phyloP scores from a whole-genome alignment of 2,113 vertebrate species.

The Vulpes lagopus region DNA sequence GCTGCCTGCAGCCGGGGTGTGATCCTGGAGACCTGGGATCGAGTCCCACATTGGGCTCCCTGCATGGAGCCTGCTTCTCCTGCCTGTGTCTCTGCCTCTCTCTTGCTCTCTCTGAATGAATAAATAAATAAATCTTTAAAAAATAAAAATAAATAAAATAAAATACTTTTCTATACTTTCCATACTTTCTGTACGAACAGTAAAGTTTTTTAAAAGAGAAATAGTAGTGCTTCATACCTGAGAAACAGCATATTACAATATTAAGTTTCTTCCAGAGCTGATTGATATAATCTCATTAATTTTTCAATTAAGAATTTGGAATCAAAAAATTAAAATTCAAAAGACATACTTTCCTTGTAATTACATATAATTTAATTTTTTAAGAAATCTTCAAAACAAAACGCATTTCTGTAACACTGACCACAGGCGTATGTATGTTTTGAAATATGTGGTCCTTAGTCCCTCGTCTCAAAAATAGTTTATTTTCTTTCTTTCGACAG shows the following conservation, averaged over 20 bases:
- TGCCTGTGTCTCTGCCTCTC: no score
- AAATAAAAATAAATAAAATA: neutral
- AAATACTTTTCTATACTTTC: neutral
- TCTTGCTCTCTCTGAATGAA: no score
- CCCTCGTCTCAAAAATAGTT: neutral
- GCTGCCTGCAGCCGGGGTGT: no score
- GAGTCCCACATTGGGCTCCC: no score
- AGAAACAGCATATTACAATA: neutral
- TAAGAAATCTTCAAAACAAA: neutral
- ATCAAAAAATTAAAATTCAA: neutral
- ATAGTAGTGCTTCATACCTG: neutral
- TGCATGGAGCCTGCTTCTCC: no score
- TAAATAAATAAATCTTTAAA: no score
- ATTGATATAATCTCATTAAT: neutral
- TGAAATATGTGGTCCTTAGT: neutral
- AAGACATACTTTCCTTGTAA: neutral
- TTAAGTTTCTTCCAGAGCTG: neutral
- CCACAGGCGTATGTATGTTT: neutral
- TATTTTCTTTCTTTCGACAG: neutral
- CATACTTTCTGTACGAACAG: neutral
- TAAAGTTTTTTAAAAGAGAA: neutral
- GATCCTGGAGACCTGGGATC: no score
- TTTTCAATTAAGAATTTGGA: constrained; percentile 24
- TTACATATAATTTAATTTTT: neutral
- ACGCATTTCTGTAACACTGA: neutral